Base-by-base conservation (phyloP, 2,888 invertebrate species). In the Eupeodes luniger region DNA sequence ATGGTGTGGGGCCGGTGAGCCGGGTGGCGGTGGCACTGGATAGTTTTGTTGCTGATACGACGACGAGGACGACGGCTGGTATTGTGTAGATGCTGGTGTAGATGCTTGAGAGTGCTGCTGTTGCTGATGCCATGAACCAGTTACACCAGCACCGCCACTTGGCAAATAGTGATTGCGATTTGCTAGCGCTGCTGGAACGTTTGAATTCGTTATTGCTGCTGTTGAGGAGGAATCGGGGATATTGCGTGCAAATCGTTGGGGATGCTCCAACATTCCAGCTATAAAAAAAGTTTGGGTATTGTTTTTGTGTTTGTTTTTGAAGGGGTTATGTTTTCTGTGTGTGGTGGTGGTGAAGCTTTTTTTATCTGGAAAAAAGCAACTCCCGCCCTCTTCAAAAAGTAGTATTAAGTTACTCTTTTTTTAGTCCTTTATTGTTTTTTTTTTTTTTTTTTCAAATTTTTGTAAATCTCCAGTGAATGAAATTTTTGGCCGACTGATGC, bases 241-340 rank as follows among this genome's bases (percentile, higher is more conserved):
- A 95, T 96, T 95, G 94, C 96, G 96, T 94, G 95, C 95, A 93
- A 96, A 96, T 94, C 96, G 95, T 95, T 93, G 93, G 91, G 93
- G 93, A 92, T 93, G 93, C 92, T 93, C 93, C 93, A 93, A 93
- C 93, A 93, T 93, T 93, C 93, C 93, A 92, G 90, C 90, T 78
- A 85, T 53, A 75, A 78, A 59, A 72, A 88, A 53, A 75, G 81
- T 76, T 81, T 61, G 61, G 62, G 67, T 64, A 51, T 53, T 44
- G 55, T 72, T 16, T 57, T 51, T 72, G 78, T 77, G 40, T 49
- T 70, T n/a, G 55, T 7, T 47, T 51, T 49, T 44, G 55, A 27
- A 3, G 27, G 27, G 27, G 27, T 27, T 27, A 27, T 27, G 19
- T 67, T 74, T 10, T 57, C 5, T 70, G 12, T 80, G 69, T 76